These are phyloP conservation scores for Castor canadensis DNA, from an alignment of 2,113 vertebrate species.

Conservation along the genomic window DNA sequence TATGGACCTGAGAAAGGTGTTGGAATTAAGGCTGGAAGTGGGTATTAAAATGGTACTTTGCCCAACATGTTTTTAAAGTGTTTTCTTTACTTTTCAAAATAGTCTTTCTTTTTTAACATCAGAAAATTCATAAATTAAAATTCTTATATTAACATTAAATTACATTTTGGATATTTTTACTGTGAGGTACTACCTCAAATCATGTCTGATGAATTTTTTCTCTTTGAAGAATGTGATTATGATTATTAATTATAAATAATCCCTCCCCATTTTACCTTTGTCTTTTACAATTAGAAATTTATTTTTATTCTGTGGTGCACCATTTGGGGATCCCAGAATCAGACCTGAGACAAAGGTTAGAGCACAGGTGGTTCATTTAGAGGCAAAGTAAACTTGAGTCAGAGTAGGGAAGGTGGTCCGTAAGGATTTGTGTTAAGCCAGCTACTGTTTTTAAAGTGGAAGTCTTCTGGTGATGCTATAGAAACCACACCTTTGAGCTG, in stretches of 20 bases:
- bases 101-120: constrained; percentile 30
- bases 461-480: neutral
- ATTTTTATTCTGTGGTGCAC: neutral
- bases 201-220: neutral
- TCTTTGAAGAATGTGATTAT: constrained; percentile 41
- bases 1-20: constrained; percentile 45
- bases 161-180: neutral
- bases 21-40: constrained; percentile 36
- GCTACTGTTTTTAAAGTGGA: neutral
- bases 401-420: neutral
- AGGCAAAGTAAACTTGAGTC: neutral
- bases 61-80: constrained; percentile 9
- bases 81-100: constrained; percentile 55
- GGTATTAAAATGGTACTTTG: constrained; percentile 34
- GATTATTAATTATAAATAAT: constrained; percentile 21
- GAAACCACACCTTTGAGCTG: neutral
- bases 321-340: neutral
- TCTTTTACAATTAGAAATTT: constrained; percentile 7
- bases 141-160: constrained; percentile 27
- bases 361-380: neutral
- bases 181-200: neutral
- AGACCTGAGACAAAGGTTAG: neutral
- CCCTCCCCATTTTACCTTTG: neutral
- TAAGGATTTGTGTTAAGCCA: neutral
- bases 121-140: constrained; percentile 27